These are phyloP conservation scores for Hylia prasina DNA, from an alignment of 2,113 vertebrate genomes.

Conservation along the genomic window DNA sequence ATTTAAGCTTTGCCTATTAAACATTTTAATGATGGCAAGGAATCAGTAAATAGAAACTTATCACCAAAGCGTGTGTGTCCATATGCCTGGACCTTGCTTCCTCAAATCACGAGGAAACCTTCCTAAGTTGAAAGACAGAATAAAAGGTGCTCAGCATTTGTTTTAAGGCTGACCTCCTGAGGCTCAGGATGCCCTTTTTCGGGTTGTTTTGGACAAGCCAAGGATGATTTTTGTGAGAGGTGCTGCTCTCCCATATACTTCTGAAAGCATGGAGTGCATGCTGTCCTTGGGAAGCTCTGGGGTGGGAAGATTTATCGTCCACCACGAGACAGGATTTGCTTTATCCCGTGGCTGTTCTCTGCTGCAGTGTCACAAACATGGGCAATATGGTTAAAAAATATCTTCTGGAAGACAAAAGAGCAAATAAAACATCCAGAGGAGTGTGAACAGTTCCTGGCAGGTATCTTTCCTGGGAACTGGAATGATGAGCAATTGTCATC, in stretches of 20 bases:
- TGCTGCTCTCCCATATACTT: background rate
- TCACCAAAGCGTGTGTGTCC: rapidly evolving
- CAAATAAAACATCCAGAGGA: background rate
- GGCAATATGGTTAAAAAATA: background rate
- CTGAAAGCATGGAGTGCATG: rapidly evolving
- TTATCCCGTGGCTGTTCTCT: background rate
- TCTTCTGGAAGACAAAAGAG: background rate
- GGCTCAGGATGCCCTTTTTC: background rate
- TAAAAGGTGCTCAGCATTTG: background rate
- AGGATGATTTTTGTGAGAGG: rapidly evolving
- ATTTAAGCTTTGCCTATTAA: background rate
- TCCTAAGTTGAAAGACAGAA: background rate
- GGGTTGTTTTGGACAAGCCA: background rate
- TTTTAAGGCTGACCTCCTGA: background rate
- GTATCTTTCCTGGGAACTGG: background rate
- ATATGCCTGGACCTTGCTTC: background rate
- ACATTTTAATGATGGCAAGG: background rate
- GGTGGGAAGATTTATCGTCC: background rate
- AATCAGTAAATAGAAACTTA: background rate
- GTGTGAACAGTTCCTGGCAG: background rate
- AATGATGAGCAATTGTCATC: background rate
- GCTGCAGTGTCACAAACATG: background rate
- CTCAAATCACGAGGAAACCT: rapidly evolving
- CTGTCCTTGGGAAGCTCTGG: background rate
- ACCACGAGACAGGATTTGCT: background rate